Evolutionary conservation across 2,113 vertebrate genomes (phyloP).

Genomic region (Machaerirhynchus nigripectus): DNA sequence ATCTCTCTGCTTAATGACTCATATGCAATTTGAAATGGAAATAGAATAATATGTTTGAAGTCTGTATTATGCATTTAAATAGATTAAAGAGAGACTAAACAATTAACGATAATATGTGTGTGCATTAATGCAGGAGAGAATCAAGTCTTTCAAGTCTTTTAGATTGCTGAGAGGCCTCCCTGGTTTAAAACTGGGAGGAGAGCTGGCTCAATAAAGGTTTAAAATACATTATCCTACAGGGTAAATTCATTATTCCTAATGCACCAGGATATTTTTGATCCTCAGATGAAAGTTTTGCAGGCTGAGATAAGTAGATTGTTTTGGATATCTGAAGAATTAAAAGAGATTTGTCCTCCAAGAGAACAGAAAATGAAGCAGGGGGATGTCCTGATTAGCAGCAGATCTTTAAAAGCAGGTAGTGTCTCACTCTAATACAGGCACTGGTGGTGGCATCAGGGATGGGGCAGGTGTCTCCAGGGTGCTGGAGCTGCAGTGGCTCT

Average conservation of each 20-base stretch:
- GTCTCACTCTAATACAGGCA: not conserved
- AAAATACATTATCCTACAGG: slow-evolving; percentile 7
- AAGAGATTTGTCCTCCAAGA: not conserved
- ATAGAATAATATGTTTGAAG: slow-evolving; percentile 35
- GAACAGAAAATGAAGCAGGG: not conserved
- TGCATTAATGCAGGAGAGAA: slow-evolving; percentile 34
- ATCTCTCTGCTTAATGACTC: slow-evolving; percentile 15
- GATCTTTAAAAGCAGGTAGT: not conserved
- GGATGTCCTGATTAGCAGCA: not conserved
- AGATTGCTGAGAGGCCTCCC: not conserved
- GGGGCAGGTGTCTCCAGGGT: not conserved
- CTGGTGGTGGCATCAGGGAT: not conserved
- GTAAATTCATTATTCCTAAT: slow-evolving; percentile 23
- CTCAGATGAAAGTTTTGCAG: slow-evolving; percentile 24
- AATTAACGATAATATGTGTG: slow-evolving; percentile 20
- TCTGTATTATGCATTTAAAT: slow-evolving; percentile 19
- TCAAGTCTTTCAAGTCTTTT: slow-evolving; percentile 37
- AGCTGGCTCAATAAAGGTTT: not conserved
- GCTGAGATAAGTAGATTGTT: not conserved
- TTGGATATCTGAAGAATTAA: not conserved
- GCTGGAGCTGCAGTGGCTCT: not conserved
- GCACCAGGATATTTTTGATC: slow-evolving; percentile 21
- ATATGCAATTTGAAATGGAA: slow-evolving; percentile 41
- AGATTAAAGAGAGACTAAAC: slow-evolving; percentile 57
- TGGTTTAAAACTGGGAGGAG: slow-evolving; percentile 7